These are phyloP conservation scores for Epinotia demarniana DNA, from an alignment of 2,888 invertebrate species.

Conservation along the genomic window DNA sequence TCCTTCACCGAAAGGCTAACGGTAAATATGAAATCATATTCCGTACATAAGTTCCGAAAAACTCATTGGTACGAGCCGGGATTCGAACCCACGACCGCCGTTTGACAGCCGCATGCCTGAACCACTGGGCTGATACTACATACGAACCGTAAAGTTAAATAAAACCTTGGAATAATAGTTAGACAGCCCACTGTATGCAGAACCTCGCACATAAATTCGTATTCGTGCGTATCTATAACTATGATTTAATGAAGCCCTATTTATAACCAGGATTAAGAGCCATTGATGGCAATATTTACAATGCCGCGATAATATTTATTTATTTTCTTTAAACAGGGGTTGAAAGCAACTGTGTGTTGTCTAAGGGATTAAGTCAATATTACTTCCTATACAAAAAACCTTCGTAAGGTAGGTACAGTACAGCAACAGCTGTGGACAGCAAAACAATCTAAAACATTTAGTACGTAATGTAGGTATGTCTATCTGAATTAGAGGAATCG, in stretches of 20 bases:
- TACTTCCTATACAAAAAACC: constrained; percentile 5
- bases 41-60: too few species aligned
- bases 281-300: constrained; percentile 34
- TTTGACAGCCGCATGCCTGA: too few species aligned
- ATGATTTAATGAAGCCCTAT: constrained; percentile 36
- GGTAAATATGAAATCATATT: too few species aligned
- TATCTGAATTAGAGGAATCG: too few species aligned
- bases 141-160: too few species aligned
- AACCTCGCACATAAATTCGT: background rate
- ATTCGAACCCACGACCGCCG: too few species aligned
- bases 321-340: constrained; percentile 29
- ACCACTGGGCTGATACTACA: too few species aligned
- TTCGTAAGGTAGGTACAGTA: background rate
- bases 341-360: constrained; percentile 19
- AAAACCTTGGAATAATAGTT: too few species aligned
- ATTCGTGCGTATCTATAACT: background rate
- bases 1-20: too few species aligned
- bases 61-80: too few species aligned
- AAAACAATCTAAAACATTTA: background rate
- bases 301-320: constrained; percentile 38
- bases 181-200: background rate
- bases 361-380: constrained; percentile 28
- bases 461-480: too few species aligned
- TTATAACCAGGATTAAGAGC: constrained; percentile 40
- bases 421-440: background rate